A percentile compares a stretch with the other conserved stretches of the same genome.
Evolutionary conservation across 2,888 invertebrate species (phyloP).

Genomic region (Criorhina ranunculi): DNA sequence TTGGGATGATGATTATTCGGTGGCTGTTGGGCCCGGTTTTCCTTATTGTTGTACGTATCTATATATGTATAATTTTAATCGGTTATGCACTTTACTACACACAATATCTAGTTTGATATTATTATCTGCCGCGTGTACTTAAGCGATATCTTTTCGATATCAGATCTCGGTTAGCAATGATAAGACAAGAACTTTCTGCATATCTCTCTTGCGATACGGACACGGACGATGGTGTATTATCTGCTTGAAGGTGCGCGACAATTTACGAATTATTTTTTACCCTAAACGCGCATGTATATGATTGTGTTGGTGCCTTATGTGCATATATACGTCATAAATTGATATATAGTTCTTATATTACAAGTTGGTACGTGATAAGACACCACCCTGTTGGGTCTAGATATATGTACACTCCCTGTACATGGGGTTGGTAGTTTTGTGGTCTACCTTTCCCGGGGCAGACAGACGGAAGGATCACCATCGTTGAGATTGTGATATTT

Average conservation of each 20-base stretch:
- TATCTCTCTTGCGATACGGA: slow-evolving; percentile 69
- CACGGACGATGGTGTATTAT: slow-evolving; percentile 15
- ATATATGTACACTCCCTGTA: slow-evolving; percentile 1
- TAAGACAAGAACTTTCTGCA: slow-evolving; percentile 77
- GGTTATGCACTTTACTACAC: slow-evolving; percentile 77
- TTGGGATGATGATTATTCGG: slow-evolving; percentile 65
- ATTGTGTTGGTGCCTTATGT: slow-evolving; percentile 45
- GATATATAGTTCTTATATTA: slow-evolving; percentile 1
- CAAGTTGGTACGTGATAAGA: slow-evolving; percentile 35
- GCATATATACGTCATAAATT: slow-evolving; percentile 73
- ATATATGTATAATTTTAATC: slow-evolving; percentile 68
- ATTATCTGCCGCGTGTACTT: slow-evolving; percentile 77
- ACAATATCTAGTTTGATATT: slow-evolving; percentile 77
- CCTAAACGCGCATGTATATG: slow-evolving; percentile 38
- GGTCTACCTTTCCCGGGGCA: slow-evolving; percentile 2
- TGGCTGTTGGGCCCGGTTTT: slow-evolving; percentile 55
- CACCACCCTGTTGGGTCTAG: slow-evolving; percentile 32
- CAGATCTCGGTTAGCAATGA: slow-evolving; percentile 77
- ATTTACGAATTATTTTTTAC: slow-evolving; percentile 1
- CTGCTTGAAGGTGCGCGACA: slow-evolving; percentile 20
- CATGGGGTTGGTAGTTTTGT: slow-evolving; percentile 25
- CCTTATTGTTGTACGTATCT: background rate
- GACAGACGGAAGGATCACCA: slow-evolving; percentile 36
- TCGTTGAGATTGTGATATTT: slow-evolving; percentile 20
- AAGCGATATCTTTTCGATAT: slow-evolving; percentile 78